Base-by-base conservation (phyloP, 2,797 vertebrate species). In the Xiphorhynchus erythropygius region DNA sequence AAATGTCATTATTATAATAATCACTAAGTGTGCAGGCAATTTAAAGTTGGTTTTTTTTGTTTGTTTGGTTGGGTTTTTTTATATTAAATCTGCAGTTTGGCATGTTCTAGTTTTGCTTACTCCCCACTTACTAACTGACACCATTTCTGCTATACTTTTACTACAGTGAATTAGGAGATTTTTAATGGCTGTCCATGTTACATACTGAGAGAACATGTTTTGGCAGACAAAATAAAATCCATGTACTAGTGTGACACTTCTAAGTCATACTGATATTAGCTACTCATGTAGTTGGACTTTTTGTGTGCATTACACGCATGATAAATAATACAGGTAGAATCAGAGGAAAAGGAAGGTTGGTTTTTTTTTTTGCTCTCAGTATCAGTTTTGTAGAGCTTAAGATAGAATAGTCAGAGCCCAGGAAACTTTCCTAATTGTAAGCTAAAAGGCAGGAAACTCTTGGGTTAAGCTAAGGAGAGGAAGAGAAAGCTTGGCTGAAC, bases 401-500 rank as follows among this genome's bases (percentile, higher is more conserved):
- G 21, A 22, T 6, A 30, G 41, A 84, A 28, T 3, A 37, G 33
- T 68, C 28, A 57, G 57, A 56, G 23, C 22, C 33, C 63, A 82
- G 46, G 69, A 86, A 75, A 7, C 3, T 35, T 86, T 50, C 28
- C 35, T 57, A 33, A 70, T 55, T 47, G 7, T 76, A 19, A 67
- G 16, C 8, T 49, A 60, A 84, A 89, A 90, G 35, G n/a, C 39
- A 78, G 46, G 12, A 65, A 80, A 53, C 2, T 56, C 57, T 77
- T 70, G 41, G 13, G 5, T 59, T 82, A 42, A 74, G 32, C 22
- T 62, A 42, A 82, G 33, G 44, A 49, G 71, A 65, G 33, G 32
- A 64, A 27, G 1, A 42, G 56, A 88, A 82, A 90, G n/a, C n/a
- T 89, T 86, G 81, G 27, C 67, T 84, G 63, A 79, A 33, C 57